Percentiles rank a stretch among this genome's conserved stretches.
Evolutionary conservation across 2,113 vertebrate genomes (phyloP).

Genomic region (Platysteira castanea): DNA sequence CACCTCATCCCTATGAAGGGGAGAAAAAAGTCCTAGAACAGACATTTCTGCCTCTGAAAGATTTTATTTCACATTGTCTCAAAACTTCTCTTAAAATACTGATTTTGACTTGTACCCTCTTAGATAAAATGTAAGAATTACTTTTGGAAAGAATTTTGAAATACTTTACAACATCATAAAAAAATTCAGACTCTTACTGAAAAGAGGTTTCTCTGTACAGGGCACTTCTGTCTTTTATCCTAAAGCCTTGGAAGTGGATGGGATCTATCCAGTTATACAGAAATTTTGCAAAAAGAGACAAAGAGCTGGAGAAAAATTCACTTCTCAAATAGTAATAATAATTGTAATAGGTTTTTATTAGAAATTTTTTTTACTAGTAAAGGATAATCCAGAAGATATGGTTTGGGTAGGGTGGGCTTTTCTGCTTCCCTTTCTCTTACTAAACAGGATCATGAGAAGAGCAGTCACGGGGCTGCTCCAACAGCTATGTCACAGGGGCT

Average conservation of each 20-base stretch:
- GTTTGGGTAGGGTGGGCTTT: neutral
- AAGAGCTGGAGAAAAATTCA: neutral
- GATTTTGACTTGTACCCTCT: neutral
- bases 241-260: neutral
- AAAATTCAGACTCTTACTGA: neutral
- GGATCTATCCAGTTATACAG: neutral
- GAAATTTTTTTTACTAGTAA: neutral
- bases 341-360: neutral
- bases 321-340: neutral
- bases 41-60: neutral
- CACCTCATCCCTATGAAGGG: neutral
- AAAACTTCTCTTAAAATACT: neutral
- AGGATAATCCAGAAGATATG: neutral
- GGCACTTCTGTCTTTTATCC: neutral
- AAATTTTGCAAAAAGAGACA: neutral
- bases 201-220: neutral
- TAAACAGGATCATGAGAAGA: neutral
- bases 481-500: neutral
- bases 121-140: neutral
- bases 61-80: neutral
- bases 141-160: conserved; percentile 7
- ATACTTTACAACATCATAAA: neutral
- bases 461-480: neutral
- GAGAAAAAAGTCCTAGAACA: neutral
- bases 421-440: neutral